A percentile compares a stretch with the other conserved stretches of the same genome.
Conservation (phyloP, 2,113 vertebrate species). For the Calidris pygmaea region DNA sequence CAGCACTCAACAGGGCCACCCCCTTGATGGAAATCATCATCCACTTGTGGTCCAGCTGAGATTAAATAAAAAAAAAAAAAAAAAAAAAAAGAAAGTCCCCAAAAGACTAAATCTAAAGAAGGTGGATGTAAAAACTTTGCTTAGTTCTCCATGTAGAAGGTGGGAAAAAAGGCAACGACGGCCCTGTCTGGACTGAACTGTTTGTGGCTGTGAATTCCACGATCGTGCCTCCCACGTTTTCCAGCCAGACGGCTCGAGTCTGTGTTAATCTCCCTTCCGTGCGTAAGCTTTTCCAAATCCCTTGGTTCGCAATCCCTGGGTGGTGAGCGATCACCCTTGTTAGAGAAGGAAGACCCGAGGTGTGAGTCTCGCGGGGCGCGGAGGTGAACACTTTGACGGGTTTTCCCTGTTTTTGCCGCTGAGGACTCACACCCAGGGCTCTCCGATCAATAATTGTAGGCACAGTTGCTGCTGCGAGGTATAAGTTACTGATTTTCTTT, state of each 20-base stretch:
- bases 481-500: not conserved
- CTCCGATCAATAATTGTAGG: not conserved
- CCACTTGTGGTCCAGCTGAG: not conserved
- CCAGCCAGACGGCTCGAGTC: not conserved
- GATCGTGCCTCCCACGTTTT: not conserved
- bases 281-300: conserved; percentile 35
- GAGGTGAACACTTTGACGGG: not conserved
- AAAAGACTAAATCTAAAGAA: not conserved
- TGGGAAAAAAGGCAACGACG: not conserved
- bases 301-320: not conserved
- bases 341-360: not conserved
- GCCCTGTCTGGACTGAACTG: not conserved
- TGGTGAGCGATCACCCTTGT: not conserved
- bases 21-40: not conserved
- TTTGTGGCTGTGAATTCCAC: not conserved
- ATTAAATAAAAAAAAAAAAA: not conserved
- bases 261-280: conserved; percentile 18
- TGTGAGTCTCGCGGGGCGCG: not conserved
- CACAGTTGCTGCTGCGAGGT: not conserved
- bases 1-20: not conserved
- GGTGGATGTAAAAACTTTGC: not conserved
- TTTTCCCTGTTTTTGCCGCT: not conserved
- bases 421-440: not conserved
- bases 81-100: too few species aligned
- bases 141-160: not conserved